Percentiles rank a stretch among this genome's conserved stretches.
phyloP scores from a whole-genome alignment of 2,888 invertebrate genomes.

The Chymomyza amoena region DNA sequence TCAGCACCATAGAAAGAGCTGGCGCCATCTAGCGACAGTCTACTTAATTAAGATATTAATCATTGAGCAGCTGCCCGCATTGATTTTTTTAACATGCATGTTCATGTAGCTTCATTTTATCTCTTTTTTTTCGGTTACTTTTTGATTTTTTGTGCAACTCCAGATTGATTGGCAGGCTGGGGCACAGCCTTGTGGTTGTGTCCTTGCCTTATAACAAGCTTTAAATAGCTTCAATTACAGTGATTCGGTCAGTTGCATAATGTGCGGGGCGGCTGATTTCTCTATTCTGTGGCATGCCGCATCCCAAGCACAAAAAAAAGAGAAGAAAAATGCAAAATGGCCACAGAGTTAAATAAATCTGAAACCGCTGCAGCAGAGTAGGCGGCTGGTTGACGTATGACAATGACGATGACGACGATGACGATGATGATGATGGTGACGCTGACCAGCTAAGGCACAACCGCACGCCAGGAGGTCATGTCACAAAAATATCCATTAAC shows the following conservation, averaged over 20 bases:
- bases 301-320: background rate
- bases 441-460: constrained; percentile 23
- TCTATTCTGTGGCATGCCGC: constrained; percentile 16
- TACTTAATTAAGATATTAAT: constrained; percentile 9
- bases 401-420: background rate
- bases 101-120: background rate
- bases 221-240: constrained; percentile 66
- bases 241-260: constrained; percentile 52
- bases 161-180: constrained; percentile 39
- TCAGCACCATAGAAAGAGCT: background rate
- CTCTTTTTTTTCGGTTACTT: background rate
- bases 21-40: constrained; percentile 51
- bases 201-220: constrained; percentile 59
- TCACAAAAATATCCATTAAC: constrained; percentile 72
- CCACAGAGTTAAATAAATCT: constrained; percentile 15
- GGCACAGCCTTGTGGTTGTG: constrained; percentile 43
- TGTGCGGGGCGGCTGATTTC: constrained; percentile 21
- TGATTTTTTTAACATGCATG: background rate
- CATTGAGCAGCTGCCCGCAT: background rate
- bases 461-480: constrained; percentile 68
- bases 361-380: constrained; percentile 11
- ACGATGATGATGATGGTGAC: background rate
- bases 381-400: constrained; percentile 6
- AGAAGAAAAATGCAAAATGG: background rate
- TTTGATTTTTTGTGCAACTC: background rate